These are phyloP conservation scores for Amyelois transitella DNA, from an alignment of 1,140 invertebrate species.

Conservation along the genomic window DNA sequence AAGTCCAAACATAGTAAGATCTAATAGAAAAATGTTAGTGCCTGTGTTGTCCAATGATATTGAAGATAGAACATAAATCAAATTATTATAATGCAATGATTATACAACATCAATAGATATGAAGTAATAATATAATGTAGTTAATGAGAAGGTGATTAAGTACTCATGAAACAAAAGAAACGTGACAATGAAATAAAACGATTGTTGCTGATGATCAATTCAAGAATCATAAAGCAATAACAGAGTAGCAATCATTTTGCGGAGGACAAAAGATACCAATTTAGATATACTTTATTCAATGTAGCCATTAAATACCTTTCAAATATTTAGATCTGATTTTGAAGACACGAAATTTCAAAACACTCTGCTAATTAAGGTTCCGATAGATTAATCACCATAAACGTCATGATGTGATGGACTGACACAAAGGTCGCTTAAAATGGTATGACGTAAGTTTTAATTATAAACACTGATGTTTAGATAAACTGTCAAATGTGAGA, in stretches of 20 bases:
- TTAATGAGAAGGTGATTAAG: too few relatives aligned
- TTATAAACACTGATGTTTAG: conserved; percentile 8
- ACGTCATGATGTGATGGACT: conserved; percentile 8
- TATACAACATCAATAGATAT: too few relatives aligned
- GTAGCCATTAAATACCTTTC: too few relatives aligned
- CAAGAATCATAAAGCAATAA: too few relatives aligned
- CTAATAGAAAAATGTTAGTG: conserved; percentile 1
- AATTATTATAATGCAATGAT: too few relatives aligned
- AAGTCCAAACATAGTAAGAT: not conserved
- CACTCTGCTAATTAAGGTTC: not conserved
- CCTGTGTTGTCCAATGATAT: not conserved
- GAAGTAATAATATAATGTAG: too few relatives aligned
- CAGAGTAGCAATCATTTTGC: too few relatives aligned
- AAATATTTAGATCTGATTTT: not conserved
- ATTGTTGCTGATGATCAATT: too few relatives aligned
- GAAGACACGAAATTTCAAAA: conserved; percentile 1
- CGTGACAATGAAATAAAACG: too few relatives aligned
- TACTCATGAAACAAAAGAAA: too few relatives aligned
- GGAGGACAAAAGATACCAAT: too few relatives aligned
- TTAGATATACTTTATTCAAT: too few relatives aligned
- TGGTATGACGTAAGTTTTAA: conserved; percentile 11
- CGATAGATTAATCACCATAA: conserved; percentile 10
- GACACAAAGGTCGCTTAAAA: conserved; percentile 10
- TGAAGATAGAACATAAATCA: not conserved
- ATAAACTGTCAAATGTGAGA: conserved; percentile 6